Evolutionary conservation across 2,797 vertebrate species (phyloP).

Genomic region (Gallinago solitaria): DNA sequence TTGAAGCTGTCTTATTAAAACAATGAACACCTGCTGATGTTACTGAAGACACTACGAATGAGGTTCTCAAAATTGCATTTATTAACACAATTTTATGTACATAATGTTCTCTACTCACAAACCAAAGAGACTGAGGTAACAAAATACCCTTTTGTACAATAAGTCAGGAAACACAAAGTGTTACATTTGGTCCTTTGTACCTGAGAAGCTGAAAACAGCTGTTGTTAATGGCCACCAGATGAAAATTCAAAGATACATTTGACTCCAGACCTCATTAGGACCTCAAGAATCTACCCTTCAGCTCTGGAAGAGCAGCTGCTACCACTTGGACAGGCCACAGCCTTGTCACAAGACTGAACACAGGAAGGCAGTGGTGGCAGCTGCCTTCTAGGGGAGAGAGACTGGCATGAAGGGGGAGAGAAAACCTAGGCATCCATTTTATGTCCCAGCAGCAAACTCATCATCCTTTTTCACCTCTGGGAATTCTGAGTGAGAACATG

Average conservation of each 20-base stretch:
- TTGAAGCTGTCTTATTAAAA: background rate
- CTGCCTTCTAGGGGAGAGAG: background rate
- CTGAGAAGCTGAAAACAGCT: conserved; percentile 79
- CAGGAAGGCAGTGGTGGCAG: background rate
- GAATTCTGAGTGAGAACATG: background rate
- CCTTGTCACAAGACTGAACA: background rate
- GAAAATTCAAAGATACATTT: conserved; percentile 52
- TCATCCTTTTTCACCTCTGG: background rate
- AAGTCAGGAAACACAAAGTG: conserved; percentile 61
- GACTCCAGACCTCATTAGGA: conserved; percentile 16
- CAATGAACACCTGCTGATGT: background rate
- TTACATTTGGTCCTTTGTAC: conserved; percentile 79
- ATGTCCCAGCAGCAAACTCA: background rate
- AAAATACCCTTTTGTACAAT: conserved; percentile 74
- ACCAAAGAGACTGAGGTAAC: conserved; percentile 68
- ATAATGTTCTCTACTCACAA: conserved; percentile 65
- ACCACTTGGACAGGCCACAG: rapidly evolving
- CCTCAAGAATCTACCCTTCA: background rate
- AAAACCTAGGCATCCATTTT: background rate
- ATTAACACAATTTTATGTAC: conserved; percentile 74
- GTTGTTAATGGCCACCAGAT: conserved; percentile 51
- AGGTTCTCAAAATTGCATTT: conserved; percentile 74
- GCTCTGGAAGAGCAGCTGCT: background rate
- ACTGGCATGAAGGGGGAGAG: background rate
- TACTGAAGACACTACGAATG: conserved; percentile 53